These are phyloP conservation scores for Acleris literana DNA, from an alignment of 2,888 invertebrate species.

Conservation along the genomic window DNA sequence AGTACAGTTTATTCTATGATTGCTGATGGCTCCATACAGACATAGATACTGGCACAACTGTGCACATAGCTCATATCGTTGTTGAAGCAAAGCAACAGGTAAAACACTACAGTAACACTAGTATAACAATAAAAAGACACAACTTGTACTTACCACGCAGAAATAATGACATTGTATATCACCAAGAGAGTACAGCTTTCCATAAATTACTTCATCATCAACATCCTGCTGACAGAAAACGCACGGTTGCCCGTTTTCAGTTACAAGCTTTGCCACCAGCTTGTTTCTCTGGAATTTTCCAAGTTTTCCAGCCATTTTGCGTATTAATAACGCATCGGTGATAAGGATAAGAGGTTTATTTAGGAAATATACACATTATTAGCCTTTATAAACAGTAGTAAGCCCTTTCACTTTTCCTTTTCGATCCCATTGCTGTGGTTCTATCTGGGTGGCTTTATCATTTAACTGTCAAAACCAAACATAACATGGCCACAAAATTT, in stretches of 20 bases:
- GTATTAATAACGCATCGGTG: neutral
- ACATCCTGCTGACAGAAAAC: conserved; percentile 79
- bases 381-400: neutral
- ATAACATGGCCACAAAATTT: conserved; percentile 38
- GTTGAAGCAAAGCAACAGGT: too few species aligned
- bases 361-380: neutral
- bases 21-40: too few species aligned
- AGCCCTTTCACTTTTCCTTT: neutral
- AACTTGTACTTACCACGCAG: conserved; percentile 85
- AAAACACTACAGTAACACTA: too few species aligned
- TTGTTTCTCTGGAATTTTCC: conserved; percentile 44
- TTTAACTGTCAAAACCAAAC: conserved; percentile 13
- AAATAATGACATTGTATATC: conserved; percentile 88
- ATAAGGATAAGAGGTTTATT: neutral
- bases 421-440: neutral
- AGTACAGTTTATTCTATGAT: too few species aligned
- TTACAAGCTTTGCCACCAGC: conserved; percentile 59
- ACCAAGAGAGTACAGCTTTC: conserved; percentile 81
- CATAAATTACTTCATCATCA: conserved; percentile 81
- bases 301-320: conserved; percentile 42
- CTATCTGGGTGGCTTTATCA: too few species aligned
- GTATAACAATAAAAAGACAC: too few species aligned
- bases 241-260: conserved; percentile 66
- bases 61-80: too few species aligned
- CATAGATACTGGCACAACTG: too few species aligned